These are phyloP conservation scores for Lacerta viridis DNA, from an alignment of 2,797 vertebrate genomes.

Conservation along the genomic window DNA sequence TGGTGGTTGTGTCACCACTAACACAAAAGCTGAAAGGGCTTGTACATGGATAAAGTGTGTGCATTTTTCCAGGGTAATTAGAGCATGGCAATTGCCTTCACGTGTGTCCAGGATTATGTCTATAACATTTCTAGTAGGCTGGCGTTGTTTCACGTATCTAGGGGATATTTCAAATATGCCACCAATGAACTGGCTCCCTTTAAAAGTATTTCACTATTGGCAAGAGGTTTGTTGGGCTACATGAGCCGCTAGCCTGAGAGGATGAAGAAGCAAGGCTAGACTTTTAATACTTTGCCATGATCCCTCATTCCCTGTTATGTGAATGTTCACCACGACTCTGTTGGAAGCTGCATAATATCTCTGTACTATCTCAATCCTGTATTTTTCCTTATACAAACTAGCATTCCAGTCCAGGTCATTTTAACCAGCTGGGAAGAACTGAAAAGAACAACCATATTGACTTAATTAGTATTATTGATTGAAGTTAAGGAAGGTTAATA, in stretches of 20 bases:
- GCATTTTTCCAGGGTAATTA: neutral
- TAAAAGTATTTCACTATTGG: neutral
- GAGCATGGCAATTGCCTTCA: neutral
- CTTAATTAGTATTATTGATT: slow-evolving; percentile 51
- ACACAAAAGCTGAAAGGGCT: neutral
- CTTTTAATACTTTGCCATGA: neutral
- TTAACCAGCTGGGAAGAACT: slow-evolving; percentile 40
- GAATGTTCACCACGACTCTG: neutral
- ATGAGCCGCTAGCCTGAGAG: neutral
- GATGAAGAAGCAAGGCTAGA: neutral
- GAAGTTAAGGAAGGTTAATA: slow-evolving; percentile 49
- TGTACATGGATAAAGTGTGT: neutral
- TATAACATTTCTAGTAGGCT: neutral
- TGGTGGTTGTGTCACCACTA: slow-evolving; percentile 35
- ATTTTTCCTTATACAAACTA: slow-evolving; percentile 43
- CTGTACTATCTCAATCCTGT: slow-evolving; percentile 25
- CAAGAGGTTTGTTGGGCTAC: neutral
- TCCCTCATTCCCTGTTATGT: neutral
- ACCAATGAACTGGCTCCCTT: neutral
- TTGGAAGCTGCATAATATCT: neutral
- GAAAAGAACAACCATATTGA: slow-evolving; percentile 45
- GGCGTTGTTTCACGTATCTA: neutral
- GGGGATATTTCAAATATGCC: neutral
- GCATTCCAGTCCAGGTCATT: slow-evolving; percentile 26
- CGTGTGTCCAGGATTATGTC: fast-evolving